These are phyloP conservation scores for Camponotus vicinus DNA, from an alignment of 1,140 invertebrate species.

Conservation along the genomic window DNA sequence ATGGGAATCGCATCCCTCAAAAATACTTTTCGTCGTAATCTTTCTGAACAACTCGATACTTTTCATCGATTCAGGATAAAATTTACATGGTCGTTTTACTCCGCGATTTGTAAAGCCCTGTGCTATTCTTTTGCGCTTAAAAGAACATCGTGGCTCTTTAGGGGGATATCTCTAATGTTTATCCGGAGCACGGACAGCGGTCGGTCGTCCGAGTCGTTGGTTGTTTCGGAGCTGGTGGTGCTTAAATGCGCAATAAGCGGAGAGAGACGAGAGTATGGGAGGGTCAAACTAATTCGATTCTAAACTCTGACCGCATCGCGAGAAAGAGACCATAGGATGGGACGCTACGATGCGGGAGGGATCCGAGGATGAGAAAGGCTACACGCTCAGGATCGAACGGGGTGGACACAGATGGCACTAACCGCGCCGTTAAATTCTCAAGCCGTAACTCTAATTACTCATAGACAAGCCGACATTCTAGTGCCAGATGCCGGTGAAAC, in stretches of 20 bases:
- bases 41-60: not conserved
- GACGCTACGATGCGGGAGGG: conserved; percentile 38
- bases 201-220: conserved; percentile 75
- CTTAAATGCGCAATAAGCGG: conserved; percentile 78
- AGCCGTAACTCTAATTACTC: conserved; percentile 87
- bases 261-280: conserved; percentile 43
- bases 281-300: conserved; percentile 87
- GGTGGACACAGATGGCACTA: conserved; percentile 85
- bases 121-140: conserved; percentile 22
- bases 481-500: conserved; percentile 85
- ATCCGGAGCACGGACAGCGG: conserved; percentile 77
- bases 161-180: conserved; percentile 72
- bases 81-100: not conserved
- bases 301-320: conserved; percentile 85
- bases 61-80: not conserved
- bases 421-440: conserved; percentile 86
- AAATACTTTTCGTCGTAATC: not conserved
- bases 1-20: not conserved
- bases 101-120: not conserved
- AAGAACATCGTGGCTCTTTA: conserved; percentile 41
- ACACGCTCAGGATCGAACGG: conserved; percentile 71
- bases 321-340: conserved; percentile 63
- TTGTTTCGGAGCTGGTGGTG: conserved; percentile 74
- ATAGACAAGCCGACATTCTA: conserved; percentile 84
- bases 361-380: conserved; percentile 60